phyloP scores from a whole-genome alignment of 2,113 vertebrate genomes.

The Plectropomus leopardus region DNA sequence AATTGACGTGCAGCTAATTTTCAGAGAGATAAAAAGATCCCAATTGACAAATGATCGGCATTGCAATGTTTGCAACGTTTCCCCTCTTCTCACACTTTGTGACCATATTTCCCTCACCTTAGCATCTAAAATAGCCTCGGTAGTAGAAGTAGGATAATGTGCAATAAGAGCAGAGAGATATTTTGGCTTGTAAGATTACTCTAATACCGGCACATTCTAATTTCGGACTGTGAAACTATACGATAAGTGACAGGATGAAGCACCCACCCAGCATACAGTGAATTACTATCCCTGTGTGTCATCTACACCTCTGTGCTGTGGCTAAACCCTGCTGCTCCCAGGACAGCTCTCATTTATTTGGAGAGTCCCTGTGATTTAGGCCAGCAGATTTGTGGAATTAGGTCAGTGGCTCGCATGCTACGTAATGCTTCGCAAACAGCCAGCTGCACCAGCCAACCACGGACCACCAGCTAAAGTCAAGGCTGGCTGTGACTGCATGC shows the following conservation, averaged over 20 bases:
- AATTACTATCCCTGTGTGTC: constrained; percentile 53
- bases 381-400: constrained; percentile 84
- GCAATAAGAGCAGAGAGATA: neutral
- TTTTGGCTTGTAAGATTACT: constrained; percentile 19
- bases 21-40: neutral
- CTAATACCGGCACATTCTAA: constrained; percentile 27
- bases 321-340: constrained; percentile 63
- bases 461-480: constrained; percentile 12
- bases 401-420: constrained; percentile 79
- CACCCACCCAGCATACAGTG: constrained; percentile 21
- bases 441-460: constrained; percentile 52
- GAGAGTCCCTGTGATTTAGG: constrained; percentile 80
- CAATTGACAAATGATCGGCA: neutral
- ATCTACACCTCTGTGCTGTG: constrained; percentile 62
- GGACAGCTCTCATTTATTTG: constrained; percentile 77
- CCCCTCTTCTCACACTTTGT: neutral
- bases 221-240: constrained; percentile 37
- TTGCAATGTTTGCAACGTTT: neutral
- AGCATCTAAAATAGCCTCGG: constrained; percentile 13
- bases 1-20: constrained; percentile 5
- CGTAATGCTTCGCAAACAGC: constrained; percentile 70
- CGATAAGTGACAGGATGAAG: constrained; percentile 37
- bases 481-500: constrained; percentile 4
- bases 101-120: neutral
- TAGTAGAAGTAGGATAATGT: neutral